Base-by-base conservation (phyloP, 1,140 invertebrate genomes). In the Gonioctena quinquepunctata region DNA sequence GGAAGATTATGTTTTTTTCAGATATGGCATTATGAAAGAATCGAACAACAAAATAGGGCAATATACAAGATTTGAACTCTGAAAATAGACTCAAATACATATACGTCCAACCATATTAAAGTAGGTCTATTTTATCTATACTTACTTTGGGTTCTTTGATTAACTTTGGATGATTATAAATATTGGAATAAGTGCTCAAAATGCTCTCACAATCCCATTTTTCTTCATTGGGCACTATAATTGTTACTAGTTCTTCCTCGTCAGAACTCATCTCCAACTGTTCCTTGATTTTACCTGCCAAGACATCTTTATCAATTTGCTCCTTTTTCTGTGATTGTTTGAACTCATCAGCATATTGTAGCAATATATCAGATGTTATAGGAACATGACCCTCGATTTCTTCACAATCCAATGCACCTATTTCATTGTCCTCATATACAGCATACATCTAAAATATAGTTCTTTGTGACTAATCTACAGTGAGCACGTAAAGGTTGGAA, bases 141-240 rank as follows among this genome's bases (percentile, higher is more conserved):
- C 69, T 68, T 81, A 92, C 90, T 77, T 89, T 90, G 1, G 90
- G 90, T 74, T 95, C 94, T 56, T 87, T 85, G 70, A 97, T 97
- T 3, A 96, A 59, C 84, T 93, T 94, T 0, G 96, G 96, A 85
- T 94, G 93, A 84, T 97, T 96, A 78, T 96, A 96, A 52, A 94
- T 86, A 79, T 92, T 96, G 6, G 94, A 96, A 82, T 96, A 95
- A 2, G 93, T 95, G 19, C 91, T 93, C 5, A 97, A 82, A 79
- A 98, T 94, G 68, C 93, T 94, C 85, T 98, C 92, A 83, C 96
- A 98, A 85, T 99, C 96, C 94, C 94, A 98, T 82, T 91, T 91
- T 82, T 90, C 83, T 69, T 85, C 86, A 75, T 89, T 84, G 48
- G 88, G 84, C 5, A 91, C 86, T 71, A 89, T 86, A 64, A 91